A percentile compares a stretch with the other conserved stretches of the same genome.
phyloP scores from a whole-genome alignment of 2,888 invertebrate genomes.

The Nemapogon koenigi region DNA sequence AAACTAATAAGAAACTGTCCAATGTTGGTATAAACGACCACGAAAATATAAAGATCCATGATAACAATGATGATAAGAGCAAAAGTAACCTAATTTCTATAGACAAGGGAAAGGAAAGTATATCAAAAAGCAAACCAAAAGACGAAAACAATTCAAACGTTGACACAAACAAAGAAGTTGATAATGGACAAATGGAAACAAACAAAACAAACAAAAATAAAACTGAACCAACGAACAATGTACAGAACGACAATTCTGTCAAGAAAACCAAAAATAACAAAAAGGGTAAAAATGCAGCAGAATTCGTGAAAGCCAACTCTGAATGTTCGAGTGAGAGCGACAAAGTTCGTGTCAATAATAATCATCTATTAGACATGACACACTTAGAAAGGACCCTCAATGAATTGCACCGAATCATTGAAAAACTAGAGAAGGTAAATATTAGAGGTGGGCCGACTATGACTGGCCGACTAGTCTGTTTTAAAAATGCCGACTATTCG shows the following conservation, averaged over 20 bases:
- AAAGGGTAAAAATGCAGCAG: slow-evolving; percentile 14
- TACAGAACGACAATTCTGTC: not conserved
- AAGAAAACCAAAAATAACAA: slow-evolving; percentile 19
- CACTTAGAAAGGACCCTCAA: slow-evolving; percentile 61
- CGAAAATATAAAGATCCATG: slow-evolving; percentile 1
- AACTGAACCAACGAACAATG: not conserved
- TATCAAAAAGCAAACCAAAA: slow-evolving; percentile 9
- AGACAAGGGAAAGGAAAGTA: not conserved
- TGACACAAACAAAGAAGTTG: slow-evolving; percentile 8
- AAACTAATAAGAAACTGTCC: not conserved
- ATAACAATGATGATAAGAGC: slow-evolving; percentile 2
- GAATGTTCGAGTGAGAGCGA: slow-evolving; percentile 30
- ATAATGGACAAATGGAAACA: slow-evolving; percentile 13
- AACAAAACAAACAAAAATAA: not conserved
- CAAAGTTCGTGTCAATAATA: slow-evolving; percentile 16
- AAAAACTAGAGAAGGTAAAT: slow-evolving; percentile 33
- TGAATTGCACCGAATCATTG: slow-evolving; percentile 55
- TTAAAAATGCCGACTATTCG: too few relatives aligned
- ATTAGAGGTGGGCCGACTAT: too few relatives aligned
- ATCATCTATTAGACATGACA: slow-evolving; percentile 29
- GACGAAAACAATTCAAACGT: slow-evolving; percentile 16
- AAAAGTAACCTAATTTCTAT: too few relatives aligned
- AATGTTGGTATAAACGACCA: not conserved
- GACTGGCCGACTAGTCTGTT: too few relatives aligned
- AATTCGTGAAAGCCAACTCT: slow-evolving; percentile 19